Conservation (phyloP, 37 sponge, comb jelly and placozoan genomes). For the Spongilla lacustris region DNA sequence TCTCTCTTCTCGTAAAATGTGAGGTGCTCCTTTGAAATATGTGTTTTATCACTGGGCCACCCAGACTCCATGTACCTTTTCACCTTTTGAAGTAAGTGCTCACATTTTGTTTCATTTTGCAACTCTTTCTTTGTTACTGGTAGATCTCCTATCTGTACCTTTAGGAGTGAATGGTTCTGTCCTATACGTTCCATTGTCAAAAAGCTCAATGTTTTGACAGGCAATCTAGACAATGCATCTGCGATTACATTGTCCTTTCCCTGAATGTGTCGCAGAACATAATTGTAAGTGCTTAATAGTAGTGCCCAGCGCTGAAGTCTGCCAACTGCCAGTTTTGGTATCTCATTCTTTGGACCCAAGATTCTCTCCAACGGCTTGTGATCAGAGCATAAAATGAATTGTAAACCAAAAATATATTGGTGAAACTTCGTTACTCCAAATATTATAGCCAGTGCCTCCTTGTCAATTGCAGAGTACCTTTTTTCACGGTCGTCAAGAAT, state of each 20-base stretch:
- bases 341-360: neutral
- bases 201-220: neutral
- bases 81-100: constrained; percentile 8
- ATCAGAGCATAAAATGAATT: neutral
- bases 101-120: constrained; percentile 17
- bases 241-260: neutral
- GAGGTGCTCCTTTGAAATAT: neutral
- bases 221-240: neutral
- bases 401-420: neutral
- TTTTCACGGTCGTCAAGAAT: neutral
- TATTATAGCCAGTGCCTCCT: neutral
- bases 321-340: neutral
- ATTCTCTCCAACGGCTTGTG: constrained; percentile 4
- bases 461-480: constrained; percentile 5
- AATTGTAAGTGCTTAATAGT: neutral
- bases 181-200: neutral
- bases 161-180: neutral
- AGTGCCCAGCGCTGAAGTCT: neutral
- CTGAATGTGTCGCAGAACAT: neutral
- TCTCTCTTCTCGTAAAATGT: constrained; percentile 8
- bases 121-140: constrained; percentile 1
- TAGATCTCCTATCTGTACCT: constrained; percentile 1
- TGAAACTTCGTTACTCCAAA: neutral
- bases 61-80: constrained; percentile 10
- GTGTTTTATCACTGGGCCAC: constrained; percentile 11